These are phyloP conservation scores for Nasonovia ribisnigri DNA, from an alignment of 2,888 invertebrate species.

Conservation along the genomic window DNA sequence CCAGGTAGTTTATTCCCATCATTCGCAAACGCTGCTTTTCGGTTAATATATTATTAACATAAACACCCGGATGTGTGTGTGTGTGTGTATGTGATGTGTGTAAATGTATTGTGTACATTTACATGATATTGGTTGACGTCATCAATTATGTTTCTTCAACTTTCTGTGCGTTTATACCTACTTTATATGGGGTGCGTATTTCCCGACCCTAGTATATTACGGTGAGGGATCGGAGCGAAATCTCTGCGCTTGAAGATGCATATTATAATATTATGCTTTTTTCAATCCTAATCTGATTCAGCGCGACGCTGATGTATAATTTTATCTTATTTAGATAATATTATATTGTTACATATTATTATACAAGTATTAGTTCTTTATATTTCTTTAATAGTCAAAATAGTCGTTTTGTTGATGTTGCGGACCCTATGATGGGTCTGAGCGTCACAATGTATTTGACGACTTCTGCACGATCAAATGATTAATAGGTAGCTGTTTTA, in stretches of 20 bases:
- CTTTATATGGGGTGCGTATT: neutral
- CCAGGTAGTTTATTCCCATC: neutral
- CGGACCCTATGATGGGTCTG: too few relatives aligned
- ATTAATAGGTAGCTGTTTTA: neutral
- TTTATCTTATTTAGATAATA: neutral
- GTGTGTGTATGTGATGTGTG: too few relatives aligned
- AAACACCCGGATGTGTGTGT: neutral
- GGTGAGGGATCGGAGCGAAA: neutral
- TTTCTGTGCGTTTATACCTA: neutral
- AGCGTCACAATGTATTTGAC: too few relatives aligned
- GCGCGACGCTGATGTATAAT: neutral
- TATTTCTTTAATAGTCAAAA: neutral
- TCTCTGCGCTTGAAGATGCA: neutral
- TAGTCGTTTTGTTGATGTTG: neutral
- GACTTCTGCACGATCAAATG: too few relatives aligned
- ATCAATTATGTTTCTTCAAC: neutral
- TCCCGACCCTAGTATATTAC: neutral
- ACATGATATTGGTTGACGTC: neutral
- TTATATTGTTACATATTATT: neutral
- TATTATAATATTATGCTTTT: neutral
- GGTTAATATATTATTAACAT: slow-evolving; percentile 7
- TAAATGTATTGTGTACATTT: neutral
- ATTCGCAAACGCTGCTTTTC: neutral
- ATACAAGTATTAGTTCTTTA: neutral
- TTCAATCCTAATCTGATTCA: neutral